Percentiles rank a stretch among this genome's conserved stretches.
Evolutionary conservation across 2,113 vertebrate genomes (phyloP).

Genomic region (Amia ocellicauda): DNA sequence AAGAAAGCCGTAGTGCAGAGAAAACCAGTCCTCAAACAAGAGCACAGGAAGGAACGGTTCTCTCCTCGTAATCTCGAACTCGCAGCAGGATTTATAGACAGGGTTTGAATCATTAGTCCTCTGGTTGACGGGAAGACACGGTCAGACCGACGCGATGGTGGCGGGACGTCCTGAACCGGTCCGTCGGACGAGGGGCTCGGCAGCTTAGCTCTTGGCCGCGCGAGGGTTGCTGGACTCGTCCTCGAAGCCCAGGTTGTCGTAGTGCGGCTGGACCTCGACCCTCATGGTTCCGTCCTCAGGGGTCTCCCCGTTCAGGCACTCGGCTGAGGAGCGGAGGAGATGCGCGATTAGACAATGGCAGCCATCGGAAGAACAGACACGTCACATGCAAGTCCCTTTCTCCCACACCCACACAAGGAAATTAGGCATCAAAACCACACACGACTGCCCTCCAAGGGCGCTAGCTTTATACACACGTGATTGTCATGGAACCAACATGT

Average conservation of each 20-base stretch:
- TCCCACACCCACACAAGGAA: background rate
- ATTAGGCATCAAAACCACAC: background rate
- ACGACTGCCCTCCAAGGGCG: background rate
- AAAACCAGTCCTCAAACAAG: no score
- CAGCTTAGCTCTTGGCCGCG: constrained; percentile 18
- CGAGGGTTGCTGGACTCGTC: constrained; percentile 47
- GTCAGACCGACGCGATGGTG: no score
- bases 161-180: no score
- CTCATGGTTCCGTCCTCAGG: constrained; percentile 54
- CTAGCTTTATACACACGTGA: background rate
- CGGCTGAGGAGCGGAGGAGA: constrained; percentile 43
- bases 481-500: no score
- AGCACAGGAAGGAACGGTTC: no score
- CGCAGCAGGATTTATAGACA: no score
- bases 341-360: constrained; percentile 23
- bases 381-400: background rate
- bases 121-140: no score
- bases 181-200: no score
- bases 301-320: constrained; percentile 41
- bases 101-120: no score
- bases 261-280: constrained; percentile 55
- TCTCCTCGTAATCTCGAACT: no score
- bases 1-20: no score
- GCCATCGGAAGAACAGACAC: background rate
- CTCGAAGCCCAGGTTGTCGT: constrained; percentile 85